phyloP scores from a whole-genome alignment of 2,888 invertebrate species.

The Agrypnus murinus region DNA sequence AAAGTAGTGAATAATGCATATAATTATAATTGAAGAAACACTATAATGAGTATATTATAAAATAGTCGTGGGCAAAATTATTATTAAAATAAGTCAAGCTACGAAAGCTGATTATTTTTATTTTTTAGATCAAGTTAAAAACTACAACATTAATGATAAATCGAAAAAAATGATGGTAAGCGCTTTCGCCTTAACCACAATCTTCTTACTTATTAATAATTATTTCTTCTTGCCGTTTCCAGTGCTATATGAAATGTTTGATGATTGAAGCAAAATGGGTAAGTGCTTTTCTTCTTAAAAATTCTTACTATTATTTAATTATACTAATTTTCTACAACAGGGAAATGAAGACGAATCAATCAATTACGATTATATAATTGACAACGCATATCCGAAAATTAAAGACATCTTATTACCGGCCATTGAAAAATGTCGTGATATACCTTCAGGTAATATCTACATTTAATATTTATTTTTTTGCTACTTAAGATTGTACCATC shows the following conservation, averaged over 20 bases:
- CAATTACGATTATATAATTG: conserved; percentile 62
- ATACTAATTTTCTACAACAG: conserved; percentile 53
- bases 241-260: conserved; percentile 67
- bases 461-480: no score
- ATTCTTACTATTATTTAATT: conserved; percentile 8
- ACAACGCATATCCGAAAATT: conserved; percentile 60
- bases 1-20: no score
- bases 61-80: no score
- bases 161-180: conserved; percentile 51
- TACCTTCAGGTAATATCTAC: conserved; percentile 50
- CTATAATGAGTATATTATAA: no score
- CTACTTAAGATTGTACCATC: no score
- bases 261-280: conserved; percentile 65
- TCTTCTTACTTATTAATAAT: not conserved
- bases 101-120: no score
- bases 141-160: conserved; percentile 49
- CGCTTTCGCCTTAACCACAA: no score
- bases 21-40: no score
- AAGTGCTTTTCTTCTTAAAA: conserved; percentile 12
- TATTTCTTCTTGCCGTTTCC: conserved; percentile 47
- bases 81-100: no score
- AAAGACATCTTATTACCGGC: conserved; percentile 60
- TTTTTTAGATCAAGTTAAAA: conserved; percentile 48
- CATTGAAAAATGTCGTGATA: conserved; percentile 61
- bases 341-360: conserved; percentile 61